phyloP scores from a whole-genome alignment of 2,888 invertebrate species.

The Pegoplata infirma region DNA sequence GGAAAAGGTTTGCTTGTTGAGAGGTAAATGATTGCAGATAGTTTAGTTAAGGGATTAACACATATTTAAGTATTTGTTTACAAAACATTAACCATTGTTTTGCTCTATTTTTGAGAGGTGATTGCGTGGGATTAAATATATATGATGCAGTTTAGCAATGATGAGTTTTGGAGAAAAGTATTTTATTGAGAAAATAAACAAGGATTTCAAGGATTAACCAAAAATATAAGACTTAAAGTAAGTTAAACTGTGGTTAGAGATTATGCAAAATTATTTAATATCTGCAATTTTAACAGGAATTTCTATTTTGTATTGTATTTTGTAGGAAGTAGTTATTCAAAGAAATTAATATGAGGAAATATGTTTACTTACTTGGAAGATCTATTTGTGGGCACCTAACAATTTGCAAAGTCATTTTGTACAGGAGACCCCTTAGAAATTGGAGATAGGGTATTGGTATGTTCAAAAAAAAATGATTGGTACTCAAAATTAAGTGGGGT shows the following conservation, averaged over 20 bases:
- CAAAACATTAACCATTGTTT: constrained; percentile 60
- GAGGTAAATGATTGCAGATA: constrained; percentile 18
- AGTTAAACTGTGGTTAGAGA: constrained; percentile 45
- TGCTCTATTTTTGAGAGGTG: constrained; percentile 55
- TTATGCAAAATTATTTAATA: constrained; percentile 58
- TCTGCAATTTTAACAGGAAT: constrained; percentile 33
- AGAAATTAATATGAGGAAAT: background rate
- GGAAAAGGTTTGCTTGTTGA: constrained; percentile 1
- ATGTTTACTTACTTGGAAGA: background rate
- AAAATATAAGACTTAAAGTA: constrained; percentile 34
- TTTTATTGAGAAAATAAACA: constrained; percentile 51
- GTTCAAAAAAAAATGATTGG: too few relatives aligned
- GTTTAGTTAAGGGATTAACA: constrained; percentile 55
- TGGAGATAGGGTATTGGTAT: too few relatives aligned
- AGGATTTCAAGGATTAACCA: constrained; percentile 12
- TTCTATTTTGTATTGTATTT: background rate
- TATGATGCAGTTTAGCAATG: constrained; percentile 25
- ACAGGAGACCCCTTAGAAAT: too few relatives aligned
- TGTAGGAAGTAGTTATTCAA: background rate
- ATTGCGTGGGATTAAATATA: constrained; percentile 57
- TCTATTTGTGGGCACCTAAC: too few relatives aligned
- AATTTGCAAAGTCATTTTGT: too few relatives aligned
- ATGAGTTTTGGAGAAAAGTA: constrained; percentile 50
- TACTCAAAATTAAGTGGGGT: too few relatives aligned
- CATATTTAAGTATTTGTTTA: constrained; percentile 60